Conservation (phyloP, 2,888 invertebrate species). For the Nezara viridula region DNA sequence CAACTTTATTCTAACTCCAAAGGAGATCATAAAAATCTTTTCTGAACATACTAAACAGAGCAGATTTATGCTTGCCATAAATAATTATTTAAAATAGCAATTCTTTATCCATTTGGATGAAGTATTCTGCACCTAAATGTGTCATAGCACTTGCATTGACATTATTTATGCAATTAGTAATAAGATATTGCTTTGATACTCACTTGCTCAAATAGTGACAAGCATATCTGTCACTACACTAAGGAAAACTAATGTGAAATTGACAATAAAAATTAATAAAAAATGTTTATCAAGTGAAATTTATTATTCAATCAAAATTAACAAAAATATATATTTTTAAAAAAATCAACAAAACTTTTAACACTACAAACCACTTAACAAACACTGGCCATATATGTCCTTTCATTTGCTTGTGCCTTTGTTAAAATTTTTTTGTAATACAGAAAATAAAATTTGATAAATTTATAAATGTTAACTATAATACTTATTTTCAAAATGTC, state of each 20-base stretch:
- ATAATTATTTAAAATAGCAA: no score
- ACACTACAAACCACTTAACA: conserved; percentile 35
- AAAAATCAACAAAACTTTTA: conserved; percentile 43
- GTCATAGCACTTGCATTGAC: no score
- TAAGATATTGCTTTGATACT: no score
- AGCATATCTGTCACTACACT: no score
- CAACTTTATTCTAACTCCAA: no score
- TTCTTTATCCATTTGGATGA: no score
- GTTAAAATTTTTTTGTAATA: background rate
- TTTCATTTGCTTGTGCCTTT: conserved; percentile 22
- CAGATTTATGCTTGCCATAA: no score
- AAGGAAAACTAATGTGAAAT: background rate
- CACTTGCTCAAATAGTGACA: no score
- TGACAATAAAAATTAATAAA: background rate
- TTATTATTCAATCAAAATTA: conserved; percentile 47
- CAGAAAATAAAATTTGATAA: background rate
- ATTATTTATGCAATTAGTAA: no score
- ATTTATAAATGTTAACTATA: background rate
- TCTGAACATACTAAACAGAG: no score
- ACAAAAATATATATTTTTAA: conserved; percentile 45
- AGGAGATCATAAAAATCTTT: no score
- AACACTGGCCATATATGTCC: background rate
- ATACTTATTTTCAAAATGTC: background rate
- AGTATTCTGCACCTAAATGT: no score
- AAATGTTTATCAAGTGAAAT: background rate